phyloP scores from a whole-genome alignment of 2,888 invertebrate species.

The Leucoma salicis region DNA sequence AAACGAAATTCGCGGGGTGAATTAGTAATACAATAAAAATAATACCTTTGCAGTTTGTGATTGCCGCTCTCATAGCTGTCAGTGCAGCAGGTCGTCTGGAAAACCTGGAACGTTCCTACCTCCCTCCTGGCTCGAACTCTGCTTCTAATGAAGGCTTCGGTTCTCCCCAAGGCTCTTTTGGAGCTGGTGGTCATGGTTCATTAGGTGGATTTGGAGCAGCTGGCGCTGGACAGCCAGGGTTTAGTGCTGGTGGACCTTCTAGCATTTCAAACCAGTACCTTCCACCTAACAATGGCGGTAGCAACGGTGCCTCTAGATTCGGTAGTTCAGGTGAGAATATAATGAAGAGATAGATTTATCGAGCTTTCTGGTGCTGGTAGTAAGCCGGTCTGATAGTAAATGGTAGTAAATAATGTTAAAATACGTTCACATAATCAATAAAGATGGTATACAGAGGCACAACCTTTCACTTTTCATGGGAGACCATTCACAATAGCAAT shows the following conservation, averaged over 20 bases:
- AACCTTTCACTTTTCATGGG: too few relatives aligned
- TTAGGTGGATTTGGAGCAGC: constrained; percentile 10
- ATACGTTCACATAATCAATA: too few relatives aligned
- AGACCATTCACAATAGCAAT: not conserved
- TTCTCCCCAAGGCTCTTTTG: constrained; percentile 7
- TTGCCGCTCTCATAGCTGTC: constrained; percentile 60
- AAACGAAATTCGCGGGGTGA: too few relatives aligned
- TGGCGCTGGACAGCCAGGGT: constrained; percentile 10
- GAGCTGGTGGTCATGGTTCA: constrained; percentile 7
- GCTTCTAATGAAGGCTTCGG: constrained; percentile 16
- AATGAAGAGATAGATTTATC: too few relatives aligned
- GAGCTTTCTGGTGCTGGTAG: too few relatives aligned
- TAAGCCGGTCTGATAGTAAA: too few relatives aligned
- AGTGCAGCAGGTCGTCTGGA: constrained; percentile 65
- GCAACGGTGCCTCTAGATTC: not conserved
- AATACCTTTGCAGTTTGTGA: constrained; percentile 50
- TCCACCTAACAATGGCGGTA: constrained; percentile 44
- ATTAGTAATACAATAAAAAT: too few relatives aligned
- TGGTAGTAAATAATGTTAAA: too few relatives aligned
- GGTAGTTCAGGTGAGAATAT: constrained; percentile 2
- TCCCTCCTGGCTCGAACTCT: constrained; percentile 51
- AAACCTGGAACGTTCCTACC: constrained; percentile 65
- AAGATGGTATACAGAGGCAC: too few relatives aligned
- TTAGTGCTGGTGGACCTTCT: constrained; percentile 6
- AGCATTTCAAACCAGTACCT: constrained; percentile 66